Percentiles rank a stretch among this genome's conserved stretches.
These are phyloP conservation scores for Vipera ursinii DNA, from an alignment of 2,797 vertebrate genomes.

Conservation along the genomic window DNA sequence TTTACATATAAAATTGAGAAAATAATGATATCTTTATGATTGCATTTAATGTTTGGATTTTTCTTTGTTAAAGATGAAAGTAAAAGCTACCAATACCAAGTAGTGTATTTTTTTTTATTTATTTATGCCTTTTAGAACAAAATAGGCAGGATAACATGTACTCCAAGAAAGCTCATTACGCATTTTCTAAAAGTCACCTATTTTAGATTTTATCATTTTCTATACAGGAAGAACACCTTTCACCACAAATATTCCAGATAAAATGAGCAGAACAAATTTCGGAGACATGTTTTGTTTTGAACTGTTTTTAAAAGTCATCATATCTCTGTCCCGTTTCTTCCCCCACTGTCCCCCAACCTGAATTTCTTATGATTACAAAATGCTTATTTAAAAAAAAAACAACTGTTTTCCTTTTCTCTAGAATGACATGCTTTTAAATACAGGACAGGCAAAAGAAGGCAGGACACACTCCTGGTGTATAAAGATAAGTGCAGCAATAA, in stretches of 20 bases:
- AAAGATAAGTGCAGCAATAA: neutral
- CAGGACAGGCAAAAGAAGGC: neutral
- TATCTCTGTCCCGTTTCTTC: neutral
- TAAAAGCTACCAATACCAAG: neutral
- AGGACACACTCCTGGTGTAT: fast-evolving
- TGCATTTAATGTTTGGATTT: neutral
- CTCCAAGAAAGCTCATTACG: neutral
- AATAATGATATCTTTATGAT: neutral
- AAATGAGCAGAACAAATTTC: neutral
- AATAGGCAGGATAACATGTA: neutral
- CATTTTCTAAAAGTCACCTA: neutral
- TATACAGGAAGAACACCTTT: neutral
- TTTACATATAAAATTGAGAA: neutral
- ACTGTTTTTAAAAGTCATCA: neutral
- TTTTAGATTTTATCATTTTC: neutral
- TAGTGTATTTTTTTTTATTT: neutral
- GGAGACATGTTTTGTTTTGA: neutral
- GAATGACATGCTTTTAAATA: neutral
- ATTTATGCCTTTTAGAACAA: neutral
- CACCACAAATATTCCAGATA: neutral
- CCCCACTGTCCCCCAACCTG: neutral
- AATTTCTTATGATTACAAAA: neutral
- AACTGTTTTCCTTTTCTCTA: neutral
- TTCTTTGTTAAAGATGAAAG: neutral
- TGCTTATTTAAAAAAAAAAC: neutral